Percentiles rank a stretch among this genome's conserved stretches.
Evolutionary conservation across 1,140 invertebrate species (phyloP).

Genomic region (Drosophila santomea): DNA sequence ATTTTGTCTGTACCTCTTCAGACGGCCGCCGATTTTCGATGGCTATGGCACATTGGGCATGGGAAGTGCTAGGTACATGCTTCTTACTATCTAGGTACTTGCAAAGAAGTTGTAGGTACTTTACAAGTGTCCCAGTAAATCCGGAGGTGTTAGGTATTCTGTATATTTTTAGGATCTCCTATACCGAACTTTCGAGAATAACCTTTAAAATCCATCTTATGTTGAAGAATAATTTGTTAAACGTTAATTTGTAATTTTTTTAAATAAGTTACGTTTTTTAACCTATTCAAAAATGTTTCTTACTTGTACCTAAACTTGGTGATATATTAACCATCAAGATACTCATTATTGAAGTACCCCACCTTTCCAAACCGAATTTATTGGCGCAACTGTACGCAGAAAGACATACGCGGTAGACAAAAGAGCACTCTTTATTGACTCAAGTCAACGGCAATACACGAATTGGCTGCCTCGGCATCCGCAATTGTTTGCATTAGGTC

Average conservation of each 20-base stretch:
- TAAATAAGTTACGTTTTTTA: too few species aligned
- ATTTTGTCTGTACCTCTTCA: conserved; percentile 74
- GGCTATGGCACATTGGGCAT: conserved; percentile 1
- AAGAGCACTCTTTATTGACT: conserved; percentile 28
- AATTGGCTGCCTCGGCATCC: neutral
- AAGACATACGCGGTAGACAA: conserved; percentile 2
- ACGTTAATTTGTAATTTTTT: too few species aligned
- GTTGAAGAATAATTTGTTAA: too few species aligned
- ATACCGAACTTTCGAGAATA: too few species aligned
- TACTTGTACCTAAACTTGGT: neutral
- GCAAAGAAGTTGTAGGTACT: neutral
- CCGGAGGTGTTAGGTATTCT: too few species aligned
- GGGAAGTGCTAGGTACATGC: neutral
- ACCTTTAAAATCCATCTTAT: too few species aligned
- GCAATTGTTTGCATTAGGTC: conserved; percentile 59
- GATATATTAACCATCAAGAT: neutral
- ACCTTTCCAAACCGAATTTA: too few species aligned
- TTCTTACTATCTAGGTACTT: neutral
- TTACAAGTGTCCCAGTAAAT: neutral
- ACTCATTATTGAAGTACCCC: neutral
- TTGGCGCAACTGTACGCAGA: conserved; percentile 14
- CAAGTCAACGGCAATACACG: conserved; percentile 19
- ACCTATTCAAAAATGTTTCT: too few species aligned
- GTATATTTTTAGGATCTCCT: too few species aligned
- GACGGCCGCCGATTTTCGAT: conserved; percentile 20